Conservation (phyloP, 2,888 invertebrate species). For the Pristionchus exspectatus region DNA sequence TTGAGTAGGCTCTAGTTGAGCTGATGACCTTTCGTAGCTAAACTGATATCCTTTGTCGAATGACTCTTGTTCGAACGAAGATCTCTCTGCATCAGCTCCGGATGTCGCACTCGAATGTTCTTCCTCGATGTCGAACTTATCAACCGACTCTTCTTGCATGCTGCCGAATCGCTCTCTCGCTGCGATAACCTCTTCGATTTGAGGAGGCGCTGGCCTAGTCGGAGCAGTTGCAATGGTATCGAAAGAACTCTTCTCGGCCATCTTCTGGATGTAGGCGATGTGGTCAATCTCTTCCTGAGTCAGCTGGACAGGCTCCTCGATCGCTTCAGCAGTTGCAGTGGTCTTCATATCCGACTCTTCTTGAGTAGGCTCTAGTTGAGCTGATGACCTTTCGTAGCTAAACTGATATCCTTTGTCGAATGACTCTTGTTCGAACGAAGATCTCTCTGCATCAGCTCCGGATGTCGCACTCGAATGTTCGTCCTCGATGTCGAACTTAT, state of each 20-base stretch:
- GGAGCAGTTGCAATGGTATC: not conserved
- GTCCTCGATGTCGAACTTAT: not conserved
- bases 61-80: not conserved
- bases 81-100: conserved; percentile 18
- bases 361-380: not conserved
- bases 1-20: not conserved
- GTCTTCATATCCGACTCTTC: too few relatives aligned
- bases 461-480: not conserved
- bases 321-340: too few relatives aligned
- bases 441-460: not conserved
- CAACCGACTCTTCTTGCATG: not conserved
- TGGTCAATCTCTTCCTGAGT: conserved; percentile 62
- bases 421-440: conserved; percentile 51
- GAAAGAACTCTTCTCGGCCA: conserved; percentile 52
- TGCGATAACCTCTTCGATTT: not conserved
- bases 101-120: not conserved
- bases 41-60: not conserved
- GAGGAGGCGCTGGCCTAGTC: not conserved
- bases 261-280: conserved; percentile 57
- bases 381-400: not conserved
- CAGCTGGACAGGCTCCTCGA: not conserved
- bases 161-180: not conserved
- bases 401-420: not conserved
- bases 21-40: not conserved
- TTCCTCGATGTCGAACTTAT: not conserved